Base-by-base conservation (phyloP, 1,140 invertebrate genomes). In the Diachasma alloeum region DNA sequence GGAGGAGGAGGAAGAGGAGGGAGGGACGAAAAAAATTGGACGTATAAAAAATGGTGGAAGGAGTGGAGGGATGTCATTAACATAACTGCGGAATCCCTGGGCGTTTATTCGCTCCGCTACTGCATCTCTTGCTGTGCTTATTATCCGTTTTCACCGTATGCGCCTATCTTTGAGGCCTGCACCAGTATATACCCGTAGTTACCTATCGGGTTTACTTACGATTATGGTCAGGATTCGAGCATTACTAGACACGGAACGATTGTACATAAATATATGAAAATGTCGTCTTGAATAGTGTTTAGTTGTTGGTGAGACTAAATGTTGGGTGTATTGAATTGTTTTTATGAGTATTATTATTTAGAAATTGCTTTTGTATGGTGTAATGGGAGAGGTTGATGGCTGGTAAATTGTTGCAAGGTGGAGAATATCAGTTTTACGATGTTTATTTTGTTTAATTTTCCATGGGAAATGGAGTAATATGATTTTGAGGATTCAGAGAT, bases 1-100 rank as follows among this genome's bases (percentile, higher is more conserved):
- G n/a, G n/a, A n/a, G 15, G n/a, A 22, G 36, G 19, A 19, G 42
- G 22, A 31, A 36, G 37, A 44, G 59, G 26, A 68, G 42, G 59
- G 24, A 68, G 31, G 9, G 36, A 22, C n/a, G 17, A 73, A n/a
- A 59, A 48, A 37, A 53, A 13, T 13, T 56, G n/a, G n/a, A 53
- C 1, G 48, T 19, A 53, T 53, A 53, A 53, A 53, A 53, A 53
- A 53, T 53, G 19, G 70, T n/a, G 19, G 42, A 71, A 19, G 24
- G 42, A 71, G 22, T 22, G 44, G 66, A n/a, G 46, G 44, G 66
- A 75, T 75, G 24, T 75, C 66, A 75, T 75, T 75, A 75, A 70
- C 67, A 56, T 75, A 75, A 70, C 66, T 75, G 53, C 74, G 36
- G 74, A 69, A 39, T 53, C 46, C 31, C 26, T 75, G 67, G 66